Percentiles rank a stretch among this genome's conserved stretches.
Conservation (phyloP, 2,888 invertebrate genomes). For the Gryllus longicercus region DNA sequence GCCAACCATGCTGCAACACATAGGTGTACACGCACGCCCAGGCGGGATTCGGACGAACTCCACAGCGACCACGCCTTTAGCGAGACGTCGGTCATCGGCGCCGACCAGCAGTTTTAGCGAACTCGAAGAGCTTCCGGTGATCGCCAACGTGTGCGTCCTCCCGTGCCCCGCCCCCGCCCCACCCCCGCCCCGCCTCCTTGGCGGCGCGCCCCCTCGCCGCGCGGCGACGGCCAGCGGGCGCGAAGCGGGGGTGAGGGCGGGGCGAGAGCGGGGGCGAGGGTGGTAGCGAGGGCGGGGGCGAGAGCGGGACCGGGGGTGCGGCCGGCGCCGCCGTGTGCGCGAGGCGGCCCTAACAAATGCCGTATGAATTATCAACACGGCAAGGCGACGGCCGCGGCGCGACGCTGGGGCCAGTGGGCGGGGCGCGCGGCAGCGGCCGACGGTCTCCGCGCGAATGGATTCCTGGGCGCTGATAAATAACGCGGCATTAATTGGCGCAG, state of each 20-base stretch:
- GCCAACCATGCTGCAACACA: no score
- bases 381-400: not conserved
- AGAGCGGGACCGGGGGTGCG: not conserved
- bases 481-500: not conserved
- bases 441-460: no score
- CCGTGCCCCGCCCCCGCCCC: no score
- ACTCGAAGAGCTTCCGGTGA: no score
- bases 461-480: conserved; percentile 6
- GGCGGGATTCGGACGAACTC: no score
- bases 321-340: not conserved
- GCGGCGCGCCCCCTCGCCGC: not conserved
- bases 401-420: not conserved
- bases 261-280: not conserved
- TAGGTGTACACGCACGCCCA: no score
- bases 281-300: not conserved
- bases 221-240: not conserved
- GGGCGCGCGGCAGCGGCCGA: no score
- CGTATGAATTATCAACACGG: conserved; percentile 17
- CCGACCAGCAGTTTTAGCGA: no score
- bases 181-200: no score
- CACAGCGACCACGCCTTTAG: no score
- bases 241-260: not conserved
- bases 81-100: no score
- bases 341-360: not conserved
- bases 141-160: no score